A percentile compares a stretch with the other conserved stretches of the same genome.
These are phyloP conservation scores for Trachurus trachurus DNA, from an alignment of 2,797 vertebrate genomes.

Conservation along the genomic window DNA sequence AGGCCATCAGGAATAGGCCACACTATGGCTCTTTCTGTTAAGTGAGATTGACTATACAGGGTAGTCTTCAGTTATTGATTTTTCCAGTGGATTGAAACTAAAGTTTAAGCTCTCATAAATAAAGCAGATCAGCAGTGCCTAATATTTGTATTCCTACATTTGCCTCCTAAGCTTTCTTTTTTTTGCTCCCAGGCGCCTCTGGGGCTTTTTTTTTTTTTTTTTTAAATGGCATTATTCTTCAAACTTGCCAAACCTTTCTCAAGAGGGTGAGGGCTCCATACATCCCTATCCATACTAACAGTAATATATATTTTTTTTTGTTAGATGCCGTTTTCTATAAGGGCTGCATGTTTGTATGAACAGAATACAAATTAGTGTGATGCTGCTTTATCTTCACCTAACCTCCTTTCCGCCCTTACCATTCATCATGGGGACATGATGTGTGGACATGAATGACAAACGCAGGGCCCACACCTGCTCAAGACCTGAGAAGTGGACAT, in stretches of 20 bases:
- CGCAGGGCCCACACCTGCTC: neutral
- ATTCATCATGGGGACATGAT: constrained; percentile 54
- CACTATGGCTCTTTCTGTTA: constrained; percentile 39
- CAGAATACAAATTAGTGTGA: constrained; percentile 64
- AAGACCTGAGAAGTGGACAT: constrained; percentile 44
- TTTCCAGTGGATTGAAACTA: constrained; percentile 36
- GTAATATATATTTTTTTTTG: neutral
- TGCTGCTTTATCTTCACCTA: constrained; percentile 48
- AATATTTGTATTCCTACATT: constrained; percentile 46
- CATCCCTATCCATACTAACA: constrained; percentile 28
- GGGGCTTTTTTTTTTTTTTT: constrained; percentile 21
- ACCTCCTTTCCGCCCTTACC: constrained; percentile 31
- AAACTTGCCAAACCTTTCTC: constrained; percentile 44
- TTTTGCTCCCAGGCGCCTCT: constrained; percentile 15
- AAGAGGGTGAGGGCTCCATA: constrained; percentile 12
- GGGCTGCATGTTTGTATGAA: constrained; percentile 43
- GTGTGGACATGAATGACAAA: constrained; percentile 58
- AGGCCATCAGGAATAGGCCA: constrained; percentile 41
- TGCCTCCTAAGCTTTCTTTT: constrained; percentile 22
- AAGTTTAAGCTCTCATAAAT: constrained; percentile 49
- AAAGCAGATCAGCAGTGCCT: constrained; percentile 10
- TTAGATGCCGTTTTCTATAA: constrained; percentile 5
- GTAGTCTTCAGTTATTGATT: constrained; percentile 42
- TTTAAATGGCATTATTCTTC: constrained; percentile 37
- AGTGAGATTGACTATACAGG: constrained; percentile 48